Evolutionary conservation across 2,888 invertebrate species (phyloP).

Genomic region (Platycheirus rosarum): DNA sequence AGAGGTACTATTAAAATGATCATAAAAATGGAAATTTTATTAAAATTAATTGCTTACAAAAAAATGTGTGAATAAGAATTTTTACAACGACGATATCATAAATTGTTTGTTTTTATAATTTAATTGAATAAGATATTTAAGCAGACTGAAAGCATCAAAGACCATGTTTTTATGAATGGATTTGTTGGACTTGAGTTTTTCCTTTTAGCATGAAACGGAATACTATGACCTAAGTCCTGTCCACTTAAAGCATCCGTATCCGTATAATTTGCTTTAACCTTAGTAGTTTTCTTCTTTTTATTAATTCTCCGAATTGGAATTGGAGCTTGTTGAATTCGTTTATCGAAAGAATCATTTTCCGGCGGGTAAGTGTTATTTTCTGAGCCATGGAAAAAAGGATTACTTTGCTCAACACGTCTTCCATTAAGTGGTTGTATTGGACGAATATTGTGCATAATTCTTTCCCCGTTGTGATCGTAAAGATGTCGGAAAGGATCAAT

Average conservation of each 20-base stretch:
- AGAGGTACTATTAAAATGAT: no score
- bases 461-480: conserved; percentile 85
- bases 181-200: conserved; percentile 16
- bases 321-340: no score
- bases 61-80: no score
- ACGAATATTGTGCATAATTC: conserved; percentile 90
- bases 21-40: no score
- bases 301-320: neutral
- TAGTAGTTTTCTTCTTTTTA: neutral
- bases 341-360: no score
- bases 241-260: no score
- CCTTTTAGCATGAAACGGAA: conserved; percentile 51
- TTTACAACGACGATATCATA: no score
- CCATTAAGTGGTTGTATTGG: conserved; percentile 91
- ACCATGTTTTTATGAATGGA: neutral
- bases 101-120: no score
- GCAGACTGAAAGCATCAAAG: neutral
- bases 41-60: no score
- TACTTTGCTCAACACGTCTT: conserved; percentile 83
- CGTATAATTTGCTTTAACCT: no score
- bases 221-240: neutral
- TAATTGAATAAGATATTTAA: no score
- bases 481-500: conserved; percentile 88
- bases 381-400: neutral
- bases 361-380: no score